Evolutionary conservation across 2,888 invertebrate species (phyloP).

Genomic region (Hirtodrosophila alboralis): DNA sequence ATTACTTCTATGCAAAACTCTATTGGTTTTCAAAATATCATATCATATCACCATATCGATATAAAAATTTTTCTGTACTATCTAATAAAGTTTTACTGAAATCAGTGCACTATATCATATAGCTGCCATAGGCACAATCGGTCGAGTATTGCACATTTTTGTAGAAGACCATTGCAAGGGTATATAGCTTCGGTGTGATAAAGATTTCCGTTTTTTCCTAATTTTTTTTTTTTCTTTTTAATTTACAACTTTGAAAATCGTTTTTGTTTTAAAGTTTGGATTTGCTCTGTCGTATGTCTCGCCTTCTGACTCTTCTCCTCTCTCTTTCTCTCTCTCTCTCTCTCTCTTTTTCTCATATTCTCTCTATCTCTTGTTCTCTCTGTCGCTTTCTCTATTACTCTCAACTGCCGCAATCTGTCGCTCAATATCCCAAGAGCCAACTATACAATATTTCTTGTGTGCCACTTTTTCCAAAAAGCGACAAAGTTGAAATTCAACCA

Average conservation of each 20-base stretch:
- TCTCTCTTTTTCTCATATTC: background rate
- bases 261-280: slow-evolving; percentile 70
- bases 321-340: background rate
- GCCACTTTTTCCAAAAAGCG: slow-evolving; percentile 65
- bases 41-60: no score
- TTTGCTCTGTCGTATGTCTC: slow-evolving; percentile 15
- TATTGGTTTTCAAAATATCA: no score
- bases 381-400: background rate
- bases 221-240: slow-evolving; percentile 45
- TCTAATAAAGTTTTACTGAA: no score
- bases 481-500: slow-evolving; percentile 71
- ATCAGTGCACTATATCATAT: no score
- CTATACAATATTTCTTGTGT: slow-evolving; percentile 66
- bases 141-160: no score
- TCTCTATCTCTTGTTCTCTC: background rate
- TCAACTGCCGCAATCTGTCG: slow-evolving; percentile 66
- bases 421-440: slow-evolving; percentile 68
- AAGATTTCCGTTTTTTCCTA: background rate
- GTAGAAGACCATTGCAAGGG: no score
- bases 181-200: no score
- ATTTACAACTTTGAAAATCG: slow-evolving; percentile 74
- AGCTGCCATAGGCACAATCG: no score
- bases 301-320: background rate
- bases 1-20: no score
- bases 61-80: no score